Conservation (phyloP, 2,797 vertebrate genomes). For the Pyrocephalus nanus region DNA sequence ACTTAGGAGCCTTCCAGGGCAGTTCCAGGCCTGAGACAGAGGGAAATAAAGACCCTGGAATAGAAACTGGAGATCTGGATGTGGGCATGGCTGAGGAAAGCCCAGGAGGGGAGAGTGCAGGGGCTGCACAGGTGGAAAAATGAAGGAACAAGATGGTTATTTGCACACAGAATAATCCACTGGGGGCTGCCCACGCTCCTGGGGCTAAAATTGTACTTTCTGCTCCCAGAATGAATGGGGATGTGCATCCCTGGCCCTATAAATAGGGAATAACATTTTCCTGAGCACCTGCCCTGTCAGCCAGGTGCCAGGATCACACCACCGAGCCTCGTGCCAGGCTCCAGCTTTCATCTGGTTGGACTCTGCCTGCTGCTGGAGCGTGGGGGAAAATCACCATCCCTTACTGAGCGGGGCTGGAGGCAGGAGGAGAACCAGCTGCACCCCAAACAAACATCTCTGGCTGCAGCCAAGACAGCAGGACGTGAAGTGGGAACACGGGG, state of each 20-base stretch:
- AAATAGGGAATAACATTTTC: neutral
- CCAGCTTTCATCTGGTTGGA: neutral
- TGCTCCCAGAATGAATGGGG: neutral
- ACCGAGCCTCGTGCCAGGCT: neutral
- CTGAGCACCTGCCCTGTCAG: neutral
- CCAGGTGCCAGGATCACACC: neutral
- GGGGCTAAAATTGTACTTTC: neutral
- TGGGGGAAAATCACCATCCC: neutral
- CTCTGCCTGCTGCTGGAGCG: neutral
- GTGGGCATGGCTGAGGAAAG: neutral
- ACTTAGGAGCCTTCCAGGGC: slow-evolving; percentile 45
- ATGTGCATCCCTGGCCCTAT: neutral
- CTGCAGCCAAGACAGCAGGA: neutral
- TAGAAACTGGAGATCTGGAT: neutral
- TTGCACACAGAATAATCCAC: neutral
- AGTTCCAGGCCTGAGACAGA: neutral
- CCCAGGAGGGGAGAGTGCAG: neutral
- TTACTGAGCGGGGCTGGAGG: neutral
- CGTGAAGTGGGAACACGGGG: accelerated
- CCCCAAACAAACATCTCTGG: neutral
- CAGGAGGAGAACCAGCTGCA: neutral
- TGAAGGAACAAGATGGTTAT: neutral
- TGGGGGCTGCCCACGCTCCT: accelerated
- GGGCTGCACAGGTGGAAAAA: neutral
- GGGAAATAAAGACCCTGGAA: neutral